A percentile compares a stretch with the other conserved stretches of the same genome.
Conservation (phyloP, 2,888 invertebrate genomes). For the Clunio marinus region DNA sequence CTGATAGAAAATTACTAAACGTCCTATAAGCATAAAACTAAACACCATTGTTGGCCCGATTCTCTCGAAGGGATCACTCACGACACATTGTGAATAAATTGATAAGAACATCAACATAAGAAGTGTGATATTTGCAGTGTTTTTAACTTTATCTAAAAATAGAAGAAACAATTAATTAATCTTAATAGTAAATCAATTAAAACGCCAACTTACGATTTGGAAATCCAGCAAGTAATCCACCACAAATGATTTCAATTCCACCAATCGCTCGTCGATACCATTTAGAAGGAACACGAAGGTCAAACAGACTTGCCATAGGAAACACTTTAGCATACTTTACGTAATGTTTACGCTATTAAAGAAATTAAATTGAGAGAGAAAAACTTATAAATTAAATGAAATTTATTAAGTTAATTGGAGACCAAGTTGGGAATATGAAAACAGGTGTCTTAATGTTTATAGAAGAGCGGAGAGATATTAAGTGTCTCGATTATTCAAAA, state of each 20-base stretch:
- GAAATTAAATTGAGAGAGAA: slow-evolving; percentile 43
- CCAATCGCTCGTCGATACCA: slow-evolving; percentile 86
- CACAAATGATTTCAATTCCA: slow-evolving; percentile 77
- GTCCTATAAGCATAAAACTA: slow-evolving; percentile 85
- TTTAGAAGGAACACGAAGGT: slow-evolving; percentile 85
- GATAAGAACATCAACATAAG: slow-evolving; percentile 81
- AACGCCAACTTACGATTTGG: slow-evolving; percentile 74
- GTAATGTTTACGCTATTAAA: slow-evolving; percentile 82
- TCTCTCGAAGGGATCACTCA: slow-evolving; percentile 86
- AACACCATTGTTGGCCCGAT: slow-evolving; percentile 87
- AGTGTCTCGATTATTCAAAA: neutral
- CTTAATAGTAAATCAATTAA: slow-evolving; percentile 50
- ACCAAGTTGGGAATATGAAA: neutral
- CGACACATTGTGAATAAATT: slow-evolving; percentile 89
- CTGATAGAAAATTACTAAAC: slow-evolving; percentile 75
- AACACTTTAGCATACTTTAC: slow-evolving; percentile 96
- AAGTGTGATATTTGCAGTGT: slow-evolving; percentile 79
- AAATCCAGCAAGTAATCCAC: slow-evolving; percentile 73
- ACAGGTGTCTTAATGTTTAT: slow-evolving; percentile 33
- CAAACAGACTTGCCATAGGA: slow-evolving; percentile 72
- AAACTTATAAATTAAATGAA: neutral
- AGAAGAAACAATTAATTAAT: no score
- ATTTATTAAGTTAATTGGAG: neutral
- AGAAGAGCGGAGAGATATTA: neutral
- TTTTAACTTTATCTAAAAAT: slow-evolving; percentile 91